Percentiles rank a stretch among this genome's conserved stretches.
These are phyloP conservation scores for Odontamblyopus rebecca DNA, from an alignment of 2,797 vertebrate genomes.

Conservation along the genomic window DNA sequence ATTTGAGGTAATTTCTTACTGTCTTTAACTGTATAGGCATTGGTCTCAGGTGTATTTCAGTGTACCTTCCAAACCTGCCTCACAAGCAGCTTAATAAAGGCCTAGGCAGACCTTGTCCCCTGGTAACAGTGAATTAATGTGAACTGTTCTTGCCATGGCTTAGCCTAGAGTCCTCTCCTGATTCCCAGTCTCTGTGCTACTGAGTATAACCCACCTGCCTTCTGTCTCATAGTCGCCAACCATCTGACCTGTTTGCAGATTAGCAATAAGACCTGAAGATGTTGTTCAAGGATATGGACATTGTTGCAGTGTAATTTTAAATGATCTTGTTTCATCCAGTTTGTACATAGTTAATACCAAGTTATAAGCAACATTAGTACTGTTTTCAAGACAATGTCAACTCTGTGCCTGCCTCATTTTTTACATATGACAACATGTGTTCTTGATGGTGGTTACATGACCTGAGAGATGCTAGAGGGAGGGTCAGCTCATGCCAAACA, in stretches of 20 bases:
- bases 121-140: slow-evolving; percentile 75
- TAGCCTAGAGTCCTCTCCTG: slow-evolving; percentile 54
- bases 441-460: slow-evolving; percentile 69
- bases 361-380: slow-evolving; percentile 30
- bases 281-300: slow-evolving; percentile 22
- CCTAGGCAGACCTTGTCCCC: slow-evolving; percentile 46
- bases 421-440: slow-evolving; percentile 71
- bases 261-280: slow-evolving; percentile 42
- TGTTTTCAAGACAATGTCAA: slow-evolving; percentile 53
- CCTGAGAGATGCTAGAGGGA: slow-evolving; percentile 66
- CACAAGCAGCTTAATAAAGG: slow-evolving; percentile 65
- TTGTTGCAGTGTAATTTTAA: neutral
- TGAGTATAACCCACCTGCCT: slow-evolving; percentile 42
- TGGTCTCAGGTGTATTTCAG: slow-evolving; percentile 37
- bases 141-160: slow-evolving; percentile 59
- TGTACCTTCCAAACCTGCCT: slow-evolving; percentile 42
- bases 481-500: slow-evolving; percentile 72
- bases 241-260: slow-evolving; percentile 44
- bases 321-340: neutral
- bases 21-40: slow-evolving; percentile 27
- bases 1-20: neutral
- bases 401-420: slow-evolving; percentile 43
- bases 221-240: slow-evolving; percentile 49
- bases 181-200: slow-evolving; percentile 37
- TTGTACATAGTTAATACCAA: neutral